Percentiles rank a stretch among this genome's conserved stretches.
These are phyloP conservation scores for Enteromius mattozi DNA, from an alignment of 2,797 vertebrate species.

Conservation along the genomic window DNA sequence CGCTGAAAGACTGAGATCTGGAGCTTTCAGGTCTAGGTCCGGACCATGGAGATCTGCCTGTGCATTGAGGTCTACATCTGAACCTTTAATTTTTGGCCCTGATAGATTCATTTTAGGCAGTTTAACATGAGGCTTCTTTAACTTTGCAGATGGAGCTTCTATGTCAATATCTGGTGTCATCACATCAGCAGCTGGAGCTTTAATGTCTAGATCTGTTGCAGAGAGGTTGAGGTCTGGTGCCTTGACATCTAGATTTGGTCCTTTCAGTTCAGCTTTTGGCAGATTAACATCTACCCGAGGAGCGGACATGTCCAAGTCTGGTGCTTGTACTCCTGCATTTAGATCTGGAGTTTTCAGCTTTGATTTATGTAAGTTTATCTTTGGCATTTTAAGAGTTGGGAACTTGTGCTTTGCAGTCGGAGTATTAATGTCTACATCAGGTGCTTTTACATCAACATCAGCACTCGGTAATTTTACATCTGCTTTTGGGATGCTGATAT, in stretches of 20 bases:
- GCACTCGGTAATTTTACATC: constrained; percentile 54
- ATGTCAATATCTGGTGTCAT: constrained; percentile 60
- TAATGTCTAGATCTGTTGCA: constrained; percentile 61
- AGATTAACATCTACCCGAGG: constrained; percentile 46
- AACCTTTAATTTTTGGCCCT: constrained; percentile 68
- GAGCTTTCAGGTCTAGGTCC: constrained; percentile 52
- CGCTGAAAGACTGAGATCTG: constrained; percentile 43
- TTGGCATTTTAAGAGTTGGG: constrained; percentile 65
- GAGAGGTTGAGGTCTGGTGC: constrained; percentile 54
- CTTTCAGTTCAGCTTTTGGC: constrained; percentile 44
- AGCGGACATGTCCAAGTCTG: constrained; percentile 36
- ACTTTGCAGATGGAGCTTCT: constrained; percentile 63
- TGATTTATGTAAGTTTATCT: constrained; percentile 47
- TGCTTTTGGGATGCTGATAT: constrained; percentile 55
- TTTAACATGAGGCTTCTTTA: constrained; percentile 68
- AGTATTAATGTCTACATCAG: constrained; percentile 62
- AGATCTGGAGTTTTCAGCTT: constrained; percentile 70
- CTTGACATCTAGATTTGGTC: constrained; percentile 52
- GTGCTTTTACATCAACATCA: constrained; percentile 57
- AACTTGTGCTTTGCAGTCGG: constrained; percentile 67
- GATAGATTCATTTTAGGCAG: constrained; percentile 49
- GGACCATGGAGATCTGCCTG: constrained; percentile 57
- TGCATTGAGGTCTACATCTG: constrained; percentile 36
- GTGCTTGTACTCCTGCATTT: constrained; percentile 58
- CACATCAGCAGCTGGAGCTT: constrained; percentile 61